Evolutionary conservation across 2,888 invertebrate genomes (phyloP).

Genomic region (Loripinus fragilis): DNA sequence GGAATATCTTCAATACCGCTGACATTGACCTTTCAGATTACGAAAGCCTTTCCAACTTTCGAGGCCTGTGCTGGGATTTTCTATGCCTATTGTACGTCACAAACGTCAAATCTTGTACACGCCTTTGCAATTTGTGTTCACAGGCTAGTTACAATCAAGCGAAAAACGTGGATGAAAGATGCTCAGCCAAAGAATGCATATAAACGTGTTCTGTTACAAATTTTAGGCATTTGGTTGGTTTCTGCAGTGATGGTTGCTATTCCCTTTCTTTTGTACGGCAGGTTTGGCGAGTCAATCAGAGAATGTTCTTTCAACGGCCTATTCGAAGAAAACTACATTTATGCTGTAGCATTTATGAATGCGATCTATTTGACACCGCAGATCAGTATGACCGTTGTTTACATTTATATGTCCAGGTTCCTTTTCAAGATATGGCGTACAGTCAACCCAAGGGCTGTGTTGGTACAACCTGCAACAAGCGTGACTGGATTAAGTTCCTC

Average conservation of each 20-base stretch:
- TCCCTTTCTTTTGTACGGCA: background rate
- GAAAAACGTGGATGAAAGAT: background rate
- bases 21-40: background rate
- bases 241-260: background rate
- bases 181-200: background rate
- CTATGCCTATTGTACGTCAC: background rate
- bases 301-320: background rate
- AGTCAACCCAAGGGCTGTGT: background rate
- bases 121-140: background rate
- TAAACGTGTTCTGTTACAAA: background rate
- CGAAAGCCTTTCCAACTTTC: background rate
- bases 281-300: background rate
- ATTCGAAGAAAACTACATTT: background rate
- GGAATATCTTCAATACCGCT: background rate
- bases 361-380: background rate
- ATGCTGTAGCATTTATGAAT: background rate
- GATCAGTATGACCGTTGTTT: background rate
- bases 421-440: background rate
- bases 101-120: background rate
- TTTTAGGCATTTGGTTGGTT: background rate
- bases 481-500: background rate
- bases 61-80: background rate
- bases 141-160: background rate
- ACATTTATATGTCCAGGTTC: background rate
- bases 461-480: background rate